Evolutionary conservation across 2,113 vertebrate species (phyloP), one percentile per base, ranked within the genome.

Genomic region (Notechis scutatus): DNA sequence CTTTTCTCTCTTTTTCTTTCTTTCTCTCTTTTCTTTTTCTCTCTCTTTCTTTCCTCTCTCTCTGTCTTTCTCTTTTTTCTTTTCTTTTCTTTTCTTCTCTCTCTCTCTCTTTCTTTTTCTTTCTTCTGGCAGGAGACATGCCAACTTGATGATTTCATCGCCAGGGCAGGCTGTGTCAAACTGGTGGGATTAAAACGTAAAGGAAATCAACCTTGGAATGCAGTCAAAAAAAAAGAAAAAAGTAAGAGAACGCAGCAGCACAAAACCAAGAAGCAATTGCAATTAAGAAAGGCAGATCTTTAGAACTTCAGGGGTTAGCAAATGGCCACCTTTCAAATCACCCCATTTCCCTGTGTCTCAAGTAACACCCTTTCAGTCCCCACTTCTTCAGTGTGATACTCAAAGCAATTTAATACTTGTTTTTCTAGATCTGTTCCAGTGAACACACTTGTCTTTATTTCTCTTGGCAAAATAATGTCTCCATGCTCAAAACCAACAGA

Each of bases 121-220:
- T 52, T 12, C 12, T 69, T 74, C 95, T 96, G 96, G 95, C 95
- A 94, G 95, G 94, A 96, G 90, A 94, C 95, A 96, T 96, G 97
- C 96, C 96, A 97, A 97, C 94, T 96, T 96, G 96, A 95, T 97
- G 97, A 97, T 96, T 97, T 97, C 96, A 97, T 96, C 95, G 1
- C 94, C 93, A 91, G 96, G 95, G 95, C 96, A 97, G 96, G 96
- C 96, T 97, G 95, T 96, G 95, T 97, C 96, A 96, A 96, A 96
- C 96, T 97, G 96, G 96, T 95, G 95, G 95, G 94, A 97, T 96
- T 96, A 96, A 97, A 96, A 95, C 95, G 96, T 0, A 94, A 96
- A 97, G 96, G 96, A 97, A 97, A 96, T 96, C 96, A 96, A 89
- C 29, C 94, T 95, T 97, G 97, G 96, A 97, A 18, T 94, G 92